These are phyloP conservation scores for Drosophila insularis DNA, from an alignment of 1,140 invertebrate genomes.

Conservation along the genomic window DNA sequence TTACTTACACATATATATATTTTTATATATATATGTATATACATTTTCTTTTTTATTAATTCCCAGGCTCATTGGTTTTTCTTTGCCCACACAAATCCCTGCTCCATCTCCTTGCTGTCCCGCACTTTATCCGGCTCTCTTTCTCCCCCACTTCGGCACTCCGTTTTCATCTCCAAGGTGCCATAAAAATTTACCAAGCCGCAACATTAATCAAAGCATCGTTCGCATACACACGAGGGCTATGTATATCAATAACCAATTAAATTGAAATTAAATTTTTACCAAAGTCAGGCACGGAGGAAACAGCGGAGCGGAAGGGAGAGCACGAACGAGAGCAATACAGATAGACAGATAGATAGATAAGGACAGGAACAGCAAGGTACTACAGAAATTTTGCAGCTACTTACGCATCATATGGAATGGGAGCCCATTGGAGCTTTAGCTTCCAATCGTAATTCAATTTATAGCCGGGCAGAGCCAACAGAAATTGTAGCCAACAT, in stretches of 20 bases:
- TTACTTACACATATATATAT: not conserved
- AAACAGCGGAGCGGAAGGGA: not conserved
- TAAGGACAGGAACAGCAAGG: constrained; percentile 23
- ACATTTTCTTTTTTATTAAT: constrained; percentile 47
- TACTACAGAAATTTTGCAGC: constrained; percentile 68
- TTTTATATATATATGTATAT: not conserved
- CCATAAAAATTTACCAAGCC: constrained; percentile 72
- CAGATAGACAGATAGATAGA: not conserved
- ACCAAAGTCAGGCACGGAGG: constrained; percentile 31
- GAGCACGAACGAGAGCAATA: not conserved
- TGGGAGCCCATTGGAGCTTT: constrained; percentile 45
- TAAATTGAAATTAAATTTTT: constrained; percentile 79
- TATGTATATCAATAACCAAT: constrained; percentile 74
- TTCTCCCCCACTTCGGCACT: not conserved
- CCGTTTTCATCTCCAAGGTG: constrained; percentile 62
- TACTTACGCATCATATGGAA: constrained; percentile 58
- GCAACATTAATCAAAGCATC: constrained; percentile 76
- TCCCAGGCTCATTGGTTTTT: constrained; percentile 38
- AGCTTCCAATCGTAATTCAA: constrained; percentile 66
- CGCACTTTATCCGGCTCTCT: not conserved
- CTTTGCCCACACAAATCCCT: too few relatives aligned
- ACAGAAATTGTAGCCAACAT: constrained; percentile 62
- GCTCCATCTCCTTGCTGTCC: not conserved
- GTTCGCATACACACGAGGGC: constrained; percentile 69
- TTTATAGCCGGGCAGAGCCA: constrained; percentile 56